These are phyloP conservation scores for Ctenochaetus hawaiiensis DNA, from an alignment of 2,797 vertebrate genomes.

Conservation along the genomic window DNA sequence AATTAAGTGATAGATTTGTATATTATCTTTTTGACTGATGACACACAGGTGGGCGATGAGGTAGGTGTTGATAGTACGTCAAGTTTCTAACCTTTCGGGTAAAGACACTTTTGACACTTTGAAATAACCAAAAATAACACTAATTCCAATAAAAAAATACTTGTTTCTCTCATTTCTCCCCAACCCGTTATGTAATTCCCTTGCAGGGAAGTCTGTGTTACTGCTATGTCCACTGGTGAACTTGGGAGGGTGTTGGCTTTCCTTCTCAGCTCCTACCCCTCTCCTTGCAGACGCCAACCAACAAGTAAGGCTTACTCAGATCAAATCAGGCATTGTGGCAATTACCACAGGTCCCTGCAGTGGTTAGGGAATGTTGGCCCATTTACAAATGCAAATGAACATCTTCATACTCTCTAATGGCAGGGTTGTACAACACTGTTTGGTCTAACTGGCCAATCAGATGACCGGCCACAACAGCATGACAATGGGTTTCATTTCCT, in stretches of 20 bases:
- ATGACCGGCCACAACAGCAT: too few relatives aligned
- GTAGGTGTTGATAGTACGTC: neutral
- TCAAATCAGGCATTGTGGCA: too few relatives aligned
- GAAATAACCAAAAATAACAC: conserved; percentile 5
- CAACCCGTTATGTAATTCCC: neutral
- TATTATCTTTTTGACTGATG: neutral
- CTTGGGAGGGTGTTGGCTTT: neutral
- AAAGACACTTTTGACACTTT: conserved; percentile 4
- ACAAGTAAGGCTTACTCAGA: too few relatives aligned
- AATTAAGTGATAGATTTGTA: neutral
- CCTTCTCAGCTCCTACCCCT: neutral
- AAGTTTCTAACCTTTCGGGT: neutral
- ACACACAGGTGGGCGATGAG: neutral
- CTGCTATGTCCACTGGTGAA: conserved; percentile 1
- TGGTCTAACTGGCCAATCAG: too few relatives aligned
- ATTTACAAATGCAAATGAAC: too few relatives aligned
- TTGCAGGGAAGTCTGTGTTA: neutral
- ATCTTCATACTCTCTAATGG: too few relatives aligned
- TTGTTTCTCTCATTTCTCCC: neutral
- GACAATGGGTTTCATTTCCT: too few relatives aligned
- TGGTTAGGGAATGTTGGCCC: too few relatives aligned
- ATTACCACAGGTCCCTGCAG: too few relatives aligned
- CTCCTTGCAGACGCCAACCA: neutral
- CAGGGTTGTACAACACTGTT: too few relatives aligned
- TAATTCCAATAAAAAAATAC: neutral